Evolutionary conservation across 2,797 vertebrate genomes (phyloP), one percentile per base, ranked within the genome.

Genomic region (Delichon dasypus): DNA sequence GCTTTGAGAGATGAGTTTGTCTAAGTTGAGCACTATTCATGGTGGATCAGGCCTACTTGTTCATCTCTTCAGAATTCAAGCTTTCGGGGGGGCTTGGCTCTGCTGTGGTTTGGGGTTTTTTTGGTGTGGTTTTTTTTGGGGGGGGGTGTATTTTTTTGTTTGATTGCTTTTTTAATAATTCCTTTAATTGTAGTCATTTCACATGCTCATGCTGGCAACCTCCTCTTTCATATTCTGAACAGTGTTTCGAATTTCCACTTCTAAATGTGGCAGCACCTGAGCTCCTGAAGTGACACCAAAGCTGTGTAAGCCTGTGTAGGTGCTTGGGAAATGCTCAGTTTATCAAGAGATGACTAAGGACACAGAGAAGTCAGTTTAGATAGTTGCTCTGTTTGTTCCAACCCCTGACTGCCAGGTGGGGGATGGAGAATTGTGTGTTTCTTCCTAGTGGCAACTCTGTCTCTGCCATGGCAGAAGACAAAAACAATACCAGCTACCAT

Each of bases 241-340:
- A 29, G 48, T 11, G 3, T 58, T 67, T 62, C 11, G 23, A 57
- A n/a, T 91, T 85, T 83, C 19, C 26, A 10, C 5, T 20, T 66
- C 5, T 62, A 17, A 34, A 30, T 51, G 45, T 54, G 38, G 55
- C 32, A 68, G 29, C 5, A 9, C 27, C 30, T 93, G 2, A 13
- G 16, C 27, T 80, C 45, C 53, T 9, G 11, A 64, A 57, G 34
- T 48, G 40, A 61, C 26, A 61, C 36, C 30, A 68, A 70, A 78
- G 72, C 48, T 0, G 0, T 19, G 13, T 42, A 26, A 61, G n/a
- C 9, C 47, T 17, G 4, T 57, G 3, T n/a, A 1, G 2, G 54
- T 44, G 36, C 53, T 50, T n/a, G n/a, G 50, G 26, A 44, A 90
- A 20, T 4, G 15, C 44, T 90, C 72, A 42, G 36, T 29, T 67